A percentile compares a stretch with the other conserved stretches of the same genome.
These are phyloP conservation scores for Alces alces DNA, from an alignment of 2,113 vertebrate species.

Conservation along the genomic window DNA sequence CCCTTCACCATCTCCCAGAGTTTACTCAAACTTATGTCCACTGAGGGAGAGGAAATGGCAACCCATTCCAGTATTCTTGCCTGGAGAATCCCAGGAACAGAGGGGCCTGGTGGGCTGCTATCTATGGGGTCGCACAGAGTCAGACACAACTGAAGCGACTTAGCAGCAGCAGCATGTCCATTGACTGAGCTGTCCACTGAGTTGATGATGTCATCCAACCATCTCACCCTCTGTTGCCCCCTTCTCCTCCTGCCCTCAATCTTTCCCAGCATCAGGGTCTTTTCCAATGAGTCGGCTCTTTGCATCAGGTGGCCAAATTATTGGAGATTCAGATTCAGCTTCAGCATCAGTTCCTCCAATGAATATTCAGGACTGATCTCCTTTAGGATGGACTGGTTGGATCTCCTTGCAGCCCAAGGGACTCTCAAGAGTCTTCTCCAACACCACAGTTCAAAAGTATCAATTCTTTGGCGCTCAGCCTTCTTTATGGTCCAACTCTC, in stretches of 20 bases:
- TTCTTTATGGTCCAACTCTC: background rate
- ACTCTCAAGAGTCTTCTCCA: background rate
- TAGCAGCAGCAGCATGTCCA: background rate
- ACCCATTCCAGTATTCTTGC: background rate
- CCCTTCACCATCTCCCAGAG: background rate
- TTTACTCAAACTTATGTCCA: background rate
- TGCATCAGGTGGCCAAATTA: background rate
- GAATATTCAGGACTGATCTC: background rate
- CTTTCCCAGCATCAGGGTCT: background rate
- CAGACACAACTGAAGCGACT: background rate
- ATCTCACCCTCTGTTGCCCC: background rate
- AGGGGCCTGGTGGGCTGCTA: background rate
- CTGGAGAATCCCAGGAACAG: background rate
- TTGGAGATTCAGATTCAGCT: background rate
- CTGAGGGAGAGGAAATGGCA: background rate
- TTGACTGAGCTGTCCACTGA: background rate
- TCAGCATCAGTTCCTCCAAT: background rate
- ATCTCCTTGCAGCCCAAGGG: background rate
- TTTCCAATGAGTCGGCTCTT: background rate
- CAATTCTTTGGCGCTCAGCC: background rate
- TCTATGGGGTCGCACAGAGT: background rate
- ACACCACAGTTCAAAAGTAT: background rate
- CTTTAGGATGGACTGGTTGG: background rate
- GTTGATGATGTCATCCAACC: background rate
- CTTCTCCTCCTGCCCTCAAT: background rate